Conservation (phyloP, 2,113 vertebrate species). For the Strix uralensis region DNA sequence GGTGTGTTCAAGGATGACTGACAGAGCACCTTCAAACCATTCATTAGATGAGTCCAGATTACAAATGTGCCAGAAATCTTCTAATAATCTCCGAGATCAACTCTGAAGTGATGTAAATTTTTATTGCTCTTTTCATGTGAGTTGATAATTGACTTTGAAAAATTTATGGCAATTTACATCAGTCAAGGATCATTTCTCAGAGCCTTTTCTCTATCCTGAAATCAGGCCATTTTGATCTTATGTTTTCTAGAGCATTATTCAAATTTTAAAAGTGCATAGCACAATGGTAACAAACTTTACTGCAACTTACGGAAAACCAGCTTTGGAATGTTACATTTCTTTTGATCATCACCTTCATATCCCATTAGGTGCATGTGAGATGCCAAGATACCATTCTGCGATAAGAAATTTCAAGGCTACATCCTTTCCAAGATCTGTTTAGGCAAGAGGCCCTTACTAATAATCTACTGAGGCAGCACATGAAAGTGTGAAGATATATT, state of each 20-base stretch:
- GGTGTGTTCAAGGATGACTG: not conserved
- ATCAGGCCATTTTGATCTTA: not conserved
- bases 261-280: not conserved
- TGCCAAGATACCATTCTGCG: not conserved
- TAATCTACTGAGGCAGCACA: not conserved
- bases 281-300: not conserved
- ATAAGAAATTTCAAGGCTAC: not conserved
- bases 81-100: not conserved
- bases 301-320: not conserved
- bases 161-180: not conserved
- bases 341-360: not conserved
- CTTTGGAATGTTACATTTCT: not conserved
- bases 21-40: not conserved
- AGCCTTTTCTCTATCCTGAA: not conserved
- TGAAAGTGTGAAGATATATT: accelerated
- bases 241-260: not conserved
- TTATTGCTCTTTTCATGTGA: conserved; percentile 33
- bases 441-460: not conserved
- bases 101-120: not conserved
- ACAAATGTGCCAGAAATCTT: not conserved
- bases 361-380: not conserved
- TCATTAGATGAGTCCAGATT: not conserved
- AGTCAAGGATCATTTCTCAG: not conserved
- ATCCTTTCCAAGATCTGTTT: not conserved
- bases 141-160: not conserved